Evolutionary conservation across 2,113 vertebrate species (phyloP), one percentile per base, ranked within the genome.

Genomic region (Maccullochella peelii): DNA sequence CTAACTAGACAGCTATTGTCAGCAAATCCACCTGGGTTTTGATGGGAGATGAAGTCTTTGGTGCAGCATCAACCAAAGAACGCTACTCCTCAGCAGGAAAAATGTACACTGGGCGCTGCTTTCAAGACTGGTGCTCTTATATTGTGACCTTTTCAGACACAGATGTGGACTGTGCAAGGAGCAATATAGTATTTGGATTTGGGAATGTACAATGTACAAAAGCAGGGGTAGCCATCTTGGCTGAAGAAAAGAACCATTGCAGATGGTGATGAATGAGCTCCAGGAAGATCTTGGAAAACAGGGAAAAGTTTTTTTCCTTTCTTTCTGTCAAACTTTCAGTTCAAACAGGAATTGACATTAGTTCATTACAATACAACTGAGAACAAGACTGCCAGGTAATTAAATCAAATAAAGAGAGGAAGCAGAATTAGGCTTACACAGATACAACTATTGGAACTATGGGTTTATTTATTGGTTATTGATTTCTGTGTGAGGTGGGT

Each of bases 1-100:
- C 65, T 65, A 89, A 87, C 80, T 44, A 59, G 70, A 84, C 78
- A 65, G 73, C 44, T 47, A 36, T 6, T 75, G 79, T 61, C 85
- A 63, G 73, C 68, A 6, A 47, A 76, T 86, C 80, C 87, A 73
- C 49, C 70, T 27, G 18, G 62, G 30, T 68, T 76, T 18, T 54
- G 68, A 80, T 44, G 80, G 50, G 65, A 72, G 79, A 84, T 66
- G 55, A 42, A 69, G 79, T 58, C 58, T 80, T 65, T 68, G 73
- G 59, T 66, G 55, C 63, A 36, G 75, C 10, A 66, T 73, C 55
- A 84, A 69, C 86, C 70, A 77, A 67, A 81, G 47, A 42, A 10
- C 3, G 15, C 36, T 23, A 8, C 21, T 77, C 72, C 54, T 38
- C 49, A 8, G 66, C 36, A 0, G 42, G 27, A 0, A 42, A 27